phyloP scores from a whole-genome alignment of 2,888 invertebrate species.

The Digitonthophagus gazella region DNA sequence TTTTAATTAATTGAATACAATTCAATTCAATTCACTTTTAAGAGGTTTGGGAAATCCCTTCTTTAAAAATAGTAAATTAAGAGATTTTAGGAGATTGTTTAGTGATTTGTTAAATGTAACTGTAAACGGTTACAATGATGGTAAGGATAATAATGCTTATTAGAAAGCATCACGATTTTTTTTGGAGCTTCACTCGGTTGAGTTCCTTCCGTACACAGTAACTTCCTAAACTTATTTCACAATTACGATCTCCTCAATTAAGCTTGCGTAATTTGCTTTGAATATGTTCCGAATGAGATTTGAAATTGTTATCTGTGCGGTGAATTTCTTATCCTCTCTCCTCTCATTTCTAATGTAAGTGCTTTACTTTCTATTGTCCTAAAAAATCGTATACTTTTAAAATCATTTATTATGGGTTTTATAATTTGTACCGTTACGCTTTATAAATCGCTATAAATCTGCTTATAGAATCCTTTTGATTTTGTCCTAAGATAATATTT shows the following conservation, averaged over 20 bases:
- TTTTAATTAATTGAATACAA: no score
- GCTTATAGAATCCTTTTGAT: no score
- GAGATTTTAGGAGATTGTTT: no score
- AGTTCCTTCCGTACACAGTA: background rate
- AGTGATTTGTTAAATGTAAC: no score
- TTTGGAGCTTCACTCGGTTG: background rate
- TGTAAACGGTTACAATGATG: background rate
- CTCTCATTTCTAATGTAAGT: background rate
- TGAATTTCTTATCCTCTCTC: background rate
- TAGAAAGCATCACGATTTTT: background rate
- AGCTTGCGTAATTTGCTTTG: background rate
- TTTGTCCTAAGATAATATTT: no score
- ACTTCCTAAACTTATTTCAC: background rate
- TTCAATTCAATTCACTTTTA: no score
- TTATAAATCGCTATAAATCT: no score
- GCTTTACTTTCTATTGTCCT: background rate
- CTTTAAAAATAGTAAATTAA: no score
- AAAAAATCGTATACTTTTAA: no score
- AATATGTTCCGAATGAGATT: background rate
- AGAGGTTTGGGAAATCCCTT: no score
- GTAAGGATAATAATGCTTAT: background rate
- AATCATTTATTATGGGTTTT: no score
- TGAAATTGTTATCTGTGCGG: background rate
- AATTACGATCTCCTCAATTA: background rate
- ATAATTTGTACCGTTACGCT: no score